These are phyloP conservation scores for Siniperca scherzeri DNA, from an alignment of 2,797 vertebrate species.

Conservation along the genomic window DNA sequence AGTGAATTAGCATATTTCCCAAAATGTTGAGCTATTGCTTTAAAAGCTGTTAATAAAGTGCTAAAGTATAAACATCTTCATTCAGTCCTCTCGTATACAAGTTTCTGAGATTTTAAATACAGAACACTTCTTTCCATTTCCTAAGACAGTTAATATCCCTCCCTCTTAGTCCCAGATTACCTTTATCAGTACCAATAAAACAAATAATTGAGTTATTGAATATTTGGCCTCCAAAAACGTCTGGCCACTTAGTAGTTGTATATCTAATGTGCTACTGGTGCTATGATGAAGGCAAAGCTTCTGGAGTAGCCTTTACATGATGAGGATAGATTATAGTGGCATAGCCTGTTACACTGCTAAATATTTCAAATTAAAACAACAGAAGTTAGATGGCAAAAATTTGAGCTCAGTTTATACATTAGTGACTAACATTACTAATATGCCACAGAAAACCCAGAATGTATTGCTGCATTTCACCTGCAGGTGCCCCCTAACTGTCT, in stretches of 20 bases:
- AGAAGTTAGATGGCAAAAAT: not conserved
- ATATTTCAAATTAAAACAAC: slow-evolving; percentile 1
- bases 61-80: not conserved
- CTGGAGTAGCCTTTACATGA: slow-evolving; percentile 6
- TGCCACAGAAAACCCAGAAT: slow-evolving; percentile 29
- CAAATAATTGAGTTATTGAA: not conserved
- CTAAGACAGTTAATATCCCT: not conserved
- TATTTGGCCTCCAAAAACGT: not conserved
- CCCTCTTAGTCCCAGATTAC: not conserved
- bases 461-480: slow-evolving; percentile 33
- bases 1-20: not conserved
- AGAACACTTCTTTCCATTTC: not conserved
- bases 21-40: not conserved
- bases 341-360: not conserved
- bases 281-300: not conserved
- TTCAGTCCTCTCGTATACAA: not conserved
- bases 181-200: not conserved
- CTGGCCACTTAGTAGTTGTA: not conserved
- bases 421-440: not conserved
- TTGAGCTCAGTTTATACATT: not conserved
- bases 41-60: not conserved
- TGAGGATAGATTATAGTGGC: not conserved
- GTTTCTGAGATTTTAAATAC: not conserved
- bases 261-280: not conserved
- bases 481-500: slow-evolving; percentile 20